Evolutionary conservation across 1,140 invertebrate species (phyloP).

Genomic region (Chlorops oryzae): DNA sequence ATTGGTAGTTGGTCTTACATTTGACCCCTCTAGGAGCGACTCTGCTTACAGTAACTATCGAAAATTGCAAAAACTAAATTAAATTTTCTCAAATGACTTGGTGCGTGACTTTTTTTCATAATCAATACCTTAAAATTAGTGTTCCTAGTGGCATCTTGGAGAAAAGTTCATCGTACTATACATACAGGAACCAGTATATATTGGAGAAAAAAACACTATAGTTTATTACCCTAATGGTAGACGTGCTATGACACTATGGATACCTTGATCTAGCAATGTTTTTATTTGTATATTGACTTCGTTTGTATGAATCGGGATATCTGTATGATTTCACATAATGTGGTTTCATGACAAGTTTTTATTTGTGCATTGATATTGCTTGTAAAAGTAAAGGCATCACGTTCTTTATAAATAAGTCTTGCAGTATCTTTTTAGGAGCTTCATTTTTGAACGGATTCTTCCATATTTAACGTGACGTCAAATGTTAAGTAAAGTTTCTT

Average conservation of each 20-base stretch:
- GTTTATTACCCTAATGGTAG: too few species aligned
- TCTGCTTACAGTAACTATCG: too few species aligned
- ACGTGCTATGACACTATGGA: background rate
- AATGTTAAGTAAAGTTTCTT: background rate
- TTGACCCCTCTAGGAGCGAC: too few species aligned
- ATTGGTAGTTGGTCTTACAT: too few species aligned
- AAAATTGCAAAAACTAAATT: too few species aligned
- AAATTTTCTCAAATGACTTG: too few species aligned
- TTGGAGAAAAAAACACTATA: too few species aligned
- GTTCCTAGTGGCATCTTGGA: conserved; percentile 20
- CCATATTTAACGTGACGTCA: background rate
- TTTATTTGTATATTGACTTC: conserved; percentile 1
- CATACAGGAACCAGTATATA: too few species aligned
- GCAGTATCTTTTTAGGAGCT: background rate
- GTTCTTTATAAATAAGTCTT: background rate
- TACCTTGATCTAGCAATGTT: background rate
- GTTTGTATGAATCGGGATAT: background rate
- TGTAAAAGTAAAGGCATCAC: background rate
- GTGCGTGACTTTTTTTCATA: conserved; percentile 48
- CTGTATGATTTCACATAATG: background rate
- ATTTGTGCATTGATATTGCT: background rate
- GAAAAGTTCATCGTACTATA: conserved; percentile 17
- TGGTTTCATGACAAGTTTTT: background rate
- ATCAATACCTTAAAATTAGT: conserved; percentile 5
- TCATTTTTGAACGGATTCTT: background rate